A percentile compares a stretch with the other conserved stretches of the same genome.
Evolutionary conservation across 1,140 invertebrate genomes (phyloP).

Genomic region (Neotoxoptera formosana): DNA sequence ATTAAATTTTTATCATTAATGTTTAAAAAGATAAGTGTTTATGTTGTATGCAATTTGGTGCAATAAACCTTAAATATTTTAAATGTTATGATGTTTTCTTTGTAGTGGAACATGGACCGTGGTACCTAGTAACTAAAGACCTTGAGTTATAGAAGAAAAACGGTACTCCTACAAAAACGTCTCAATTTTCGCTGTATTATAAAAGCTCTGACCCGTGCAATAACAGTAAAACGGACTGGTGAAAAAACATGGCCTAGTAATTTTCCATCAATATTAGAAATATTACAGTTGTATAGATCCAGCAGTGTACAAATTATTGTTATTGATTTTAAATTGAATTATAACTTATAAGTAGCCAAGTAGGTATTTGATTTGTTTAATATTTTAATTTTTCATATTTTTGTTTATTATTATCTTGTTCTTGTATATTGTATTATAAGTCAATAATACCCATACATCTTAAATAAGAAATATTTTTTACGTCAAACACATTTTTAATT

Average conservation of each 20-base stretch:
- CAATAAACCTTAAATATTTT: neutral
- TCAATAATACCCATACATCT: too few species aligned
- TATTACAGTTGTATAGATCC: neutral
- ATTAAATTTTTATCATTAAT: neutral
- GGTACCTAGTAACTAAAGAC: neutral
- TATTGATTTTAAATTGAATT: too few species aligned
- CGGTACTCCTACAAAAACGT: constrained; percentile 1
- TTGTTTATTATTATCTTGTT: too few species aligned
- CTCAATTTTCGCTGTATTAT: constrained; percentile 18
- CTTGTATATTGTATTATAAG: too few species aligned
- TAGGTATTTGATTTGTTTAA: too few species aligned
- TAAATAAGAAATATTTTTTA: too few species aligned
- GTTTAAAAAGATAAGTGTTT: neutral
- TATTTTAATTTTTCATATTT: too few species aligned
- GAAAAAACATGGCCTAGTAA: neutral
- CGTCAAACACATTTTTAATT: too few species aligned
- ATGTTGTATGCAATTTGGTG: neutral
- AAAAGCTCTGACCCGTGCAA: constrained; percentile 10
- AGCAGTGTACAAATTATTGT: neutral
- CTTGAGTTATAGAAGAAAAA: neutral
- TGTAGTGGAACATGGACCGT: neutral
- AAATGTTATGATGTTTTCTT: neutral
- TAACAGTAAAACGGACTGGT: constrained; percentile 37
- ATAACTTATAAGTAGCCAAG: too few species aligned
- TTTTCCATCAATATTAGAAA: neutral